These are phyloP conservation scores for Enteromius viviparus DNA, from an alignment of 2,797 vertebrate genomes.

Conservation along the genomic window DNA sequence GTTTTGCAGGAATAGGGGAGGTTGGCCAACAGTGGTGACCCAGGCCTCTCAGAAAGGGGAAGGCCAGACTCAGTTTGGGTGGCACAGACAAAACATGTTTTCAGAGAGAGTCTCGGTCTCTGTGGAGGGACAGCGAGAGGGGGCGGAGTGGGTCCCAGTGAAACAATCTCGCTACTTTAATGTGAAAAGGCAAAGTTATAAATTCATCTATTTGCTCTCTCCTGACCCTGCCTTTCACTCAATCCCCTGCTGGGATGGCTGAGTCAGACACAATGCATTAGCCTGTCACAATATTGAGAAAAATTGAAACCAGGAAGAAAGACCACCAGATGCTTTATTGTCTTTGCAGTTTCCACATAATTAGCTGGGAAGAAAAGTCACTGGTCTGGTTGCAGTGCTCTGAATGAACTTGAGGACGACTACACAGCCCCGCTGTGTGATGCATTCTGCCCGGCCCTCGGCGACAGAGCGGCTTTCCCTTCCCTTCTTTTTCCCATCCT, in stretches of 20 bases:
- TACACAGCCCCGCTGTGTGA: conserved; percentile 86
- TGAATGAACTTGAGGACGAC: conserved; percentile 98
- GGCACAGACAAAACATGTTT: conserved; percentile 74
- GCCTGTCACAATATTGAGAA: conserved; percentile 96
- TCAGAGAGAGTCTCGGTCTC: conserved; percentile 83
- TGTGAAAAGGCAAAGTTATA: conserved; percentile 93
- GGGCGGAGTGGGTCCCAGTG: conserved; percentile 72
- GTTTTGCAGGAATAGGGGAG: conserved; percentile 57
- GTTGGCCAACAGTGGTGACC: conserved; percentile 59
- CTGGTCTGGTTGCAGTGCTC: conserved; percentile 88
- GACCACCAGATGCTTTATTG: conserved; percentile 99
- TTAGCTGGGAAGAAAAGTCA: conserved; percentile 96
- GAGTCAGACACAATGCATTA: conserved; percentile 93
- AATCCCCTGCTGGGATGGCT: conserved; percentile 82
- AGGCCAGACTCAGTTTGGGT: conserved; percentile 81
- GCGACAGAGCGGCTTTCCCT: conserved; percentile 40
- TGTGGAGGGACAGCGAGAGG: conserved; percentile 81
- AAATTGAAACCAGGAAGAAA: conserved; percentile 90
- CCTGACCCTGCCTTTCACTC: conserved; percentile 89
- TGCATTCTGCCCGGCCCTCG: conserved; percentile 76
- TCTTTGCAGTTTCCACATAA: conserved; percentile 98
- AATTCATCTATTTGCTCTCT: conserved; percentile 99
- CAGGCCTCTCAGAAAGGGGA: conserved; percentile 56
- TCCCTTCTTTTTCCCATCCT: conserved; percentile 50
- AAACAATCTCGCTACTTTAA: conserved; percentile 79